These are phyloP conservation scores for Chroicocephalus ridibundus DNA, from an alignment of 2,113 vertebrate genomes.

Conservation along the genomic window DNA sequence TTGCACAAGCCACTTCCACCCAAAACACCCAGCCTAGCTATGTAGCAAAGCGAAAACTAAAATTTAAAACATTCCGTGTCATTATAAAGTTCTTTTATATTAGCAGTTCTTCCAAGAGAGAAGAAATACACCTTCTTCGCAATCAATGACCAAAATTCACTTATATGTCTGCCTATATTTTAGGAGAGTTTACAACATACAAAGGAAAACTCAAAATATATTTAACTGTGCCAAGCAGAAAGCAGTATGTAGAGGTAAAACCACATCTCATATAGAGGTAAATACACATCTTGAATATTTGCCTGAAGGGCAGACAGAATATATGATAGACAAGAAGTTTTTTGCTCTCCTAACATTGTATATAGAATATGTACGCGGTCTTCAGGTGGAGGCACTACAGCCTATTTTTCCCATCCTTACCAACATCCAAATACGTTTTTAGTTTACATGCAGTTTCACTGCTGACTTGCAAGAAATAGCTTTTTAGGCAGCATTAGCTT, in stretches of 20 bases:
- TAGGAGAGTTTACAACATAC: background rate
- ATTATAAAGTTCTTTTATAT: background rate
- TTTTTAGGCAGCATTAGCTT: background rate
- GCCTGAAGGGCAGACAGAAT: background rate
- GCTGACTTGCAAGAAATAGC: background rate
- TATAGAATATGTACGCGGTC: rapidly evolving
- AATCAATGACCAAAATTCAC: background rate
- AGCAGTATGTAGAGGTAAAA: background rate
- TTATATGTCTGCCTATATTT: rapidly evolving
- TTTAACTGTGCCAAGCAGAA: background rate
- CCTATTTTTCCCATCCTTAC: background rate
- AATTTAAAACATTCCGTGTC: rapidly evolving
- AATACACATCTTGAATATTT: background rate
- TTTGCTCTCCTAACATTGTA: background rate
- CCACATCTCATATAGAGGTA: too few relatives aligned
- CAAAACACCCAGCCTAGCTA: background rate
- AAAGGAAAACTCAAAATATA: background rate
- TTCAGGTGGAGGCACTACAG: background rate
- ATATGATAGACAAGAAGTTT: background rate
- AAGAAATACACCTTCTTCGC: background rate
- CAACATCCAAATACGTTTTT: background rate
- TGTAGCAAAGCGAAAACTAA: rapidly evolving
- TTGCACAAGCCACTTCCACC: background rate
- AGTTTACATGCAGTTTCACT: background rate
- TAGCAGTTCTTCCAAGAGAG: background rate